Evolutionary conservation across 1,140 invertebrate species (phyloP), one percentile per base, ranked within the genome.

Genomic region (Thrips palmi): DNA sequence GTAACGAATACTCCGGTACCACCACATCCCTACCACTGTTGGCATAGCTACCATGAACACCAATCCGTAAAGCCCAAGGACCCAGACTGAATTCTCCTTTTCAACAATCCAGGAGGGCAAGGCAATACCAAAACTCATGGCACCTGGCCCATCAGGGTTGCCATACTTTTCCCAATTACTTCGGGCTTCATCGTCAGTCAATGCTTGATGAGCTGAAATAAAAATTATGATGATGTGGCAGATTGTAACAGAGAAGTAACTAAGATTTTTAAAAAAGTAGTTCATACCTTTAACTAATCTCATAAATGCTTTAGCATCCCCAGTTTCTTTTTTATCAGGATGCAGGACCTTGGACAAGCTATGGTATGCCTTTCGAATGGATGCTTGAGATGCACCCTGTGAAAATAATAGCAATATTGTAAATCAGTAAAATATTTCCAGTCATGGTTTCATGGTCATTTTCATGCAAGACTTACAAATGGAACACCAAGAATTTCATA

Each of bases 41-140:
- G 93, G 93, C 47, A 98, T 59, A 37, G 89, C 85, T 35, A 98
- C 77, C 91, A 99, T 97, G 53, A 99, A 98, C 1, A 98, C 78
- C 28, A 97, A 62, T 14, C 77, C 89, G 65, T 99, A 99, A 0
- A 94, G 65, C 11, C 88, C 89, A 25, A 98, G 64, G 6, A 97
- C 92, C 87, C 88, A 96, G 23, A 97, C 73, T 46, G 91, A 96
- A 59, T 99, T 98, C 62, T 98, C 86, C 57, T 96, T 93, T 54
- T 97, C 92, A n/a, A 99, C 89, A 58, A 99, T 97, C 94, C 94
- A 99, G 37, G 93, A 97, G 14, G 96, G 96, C 29, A 99, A 61
- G 28, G 94, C 96, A 57, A 99, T 99, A 45, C 96, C 94, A 71
- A 98, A 97, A 49, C 85, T 89, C 73, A 92, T 97, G 15, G 89